These are phyloP conservation scores for Notodonta ziczac DNA, from an alignment of 2,888 invertebrate species.

Conservation along the genomic window DNA sequence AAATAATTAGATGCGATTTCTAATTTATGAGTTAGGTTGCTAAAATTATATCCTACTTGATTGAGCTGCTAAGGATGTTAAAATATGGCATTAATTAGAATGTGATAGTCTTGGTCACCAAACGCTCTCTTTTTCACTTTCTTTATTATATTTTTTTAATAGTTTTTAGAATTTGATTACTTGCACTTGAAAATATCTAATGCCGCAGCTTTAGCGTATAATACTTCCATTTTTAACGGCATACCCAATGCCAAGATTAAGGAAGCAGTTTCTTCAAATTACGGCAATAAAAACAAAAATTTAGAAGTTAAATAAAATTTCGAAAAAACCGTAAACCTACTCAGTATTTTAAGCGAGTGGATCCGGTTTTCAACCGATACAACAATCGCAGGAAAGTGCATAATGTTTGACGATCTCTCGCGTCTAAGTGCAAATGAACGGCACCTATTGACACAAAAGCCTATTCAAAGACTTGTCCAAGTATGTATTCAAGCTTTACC, in stretches of 20 bases:
- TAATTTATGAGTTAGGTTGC: neutral
- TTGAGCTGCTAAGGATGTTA: neutral
- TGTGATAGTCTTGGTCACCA: too few species aligned
- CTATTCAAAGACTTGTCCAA: conserved; percentile 11
- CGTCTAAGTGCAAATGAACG: conserved; percentile 19
- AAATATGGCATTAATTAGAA: neutral
- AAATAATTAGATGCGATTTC: neutral
- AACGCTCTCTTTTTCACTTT: neutral
- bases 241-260: neutral
- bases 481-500: conserved; percentile 13
- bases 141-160: neutral
- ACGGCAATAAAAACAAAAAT: neutral
- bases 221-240: neutral
- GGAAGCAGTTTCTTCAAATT: neutral
- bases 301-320: neutral
- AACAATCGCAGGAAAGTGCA: conserved; percentile 21
- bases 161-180: too few species aligned
- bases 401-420: conserved; percentile 16
- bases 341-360: neutral
- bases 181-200: too few species aligned
- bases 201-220: neutral
- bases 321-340: neutral
- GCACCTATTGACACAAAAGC: conserved; percentile 19
- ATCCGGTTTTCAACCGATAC: conserved; percentile 7
- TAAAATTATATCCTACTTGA: neutral